Evolutionary conservation across 2,797 vertebrate species (phyloP).

Genomic region (Carcharodon carcharias): DNA sequence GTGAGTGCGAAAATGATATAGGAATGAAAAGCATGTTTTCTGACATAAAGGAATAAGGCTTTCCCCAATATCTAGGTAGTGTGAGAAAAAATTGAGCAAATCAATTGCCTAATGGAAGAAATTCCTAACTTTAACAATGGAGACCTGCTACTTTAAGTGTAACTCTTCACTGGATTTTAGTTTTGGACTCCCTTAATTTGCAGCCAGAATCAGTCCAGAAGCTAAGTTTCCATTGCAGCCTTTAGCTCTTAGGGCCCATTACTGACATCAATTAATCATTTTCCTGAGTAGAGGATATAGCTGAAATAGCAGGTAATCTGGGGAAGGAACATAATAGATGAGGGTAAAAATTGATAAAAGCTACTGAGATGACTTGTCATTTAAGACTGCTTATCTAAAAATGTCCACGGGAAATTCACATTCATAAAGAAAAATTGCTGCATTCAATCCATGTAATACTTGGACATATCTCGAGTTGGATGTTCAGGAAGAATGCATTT

Average conservation of each 20-base stretch:
- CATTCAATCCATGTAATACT: neutral
- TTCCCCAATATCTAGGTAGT: neutral
- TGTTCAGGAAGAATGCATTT: neutral
- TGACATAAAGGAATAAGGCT: neutral
- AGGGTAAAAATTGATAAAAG: neutral
- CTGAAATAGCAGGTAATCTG: neutral
- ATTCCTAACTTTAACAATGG: neutral
- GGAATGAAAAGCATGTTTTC: neutral
- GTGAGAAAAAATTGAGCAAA: neutral
- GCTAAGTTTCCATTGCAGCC: neutral
- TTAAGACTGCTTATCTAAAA: neutral
- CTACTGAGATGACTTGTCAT: neutral
- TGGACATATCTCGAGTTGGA: neutral
- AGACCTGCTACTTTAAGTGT: neutral
- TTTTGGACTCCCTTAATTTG: neutral
- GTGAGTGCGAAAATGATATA: neutral
- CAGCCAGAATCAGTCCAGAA: neutral
- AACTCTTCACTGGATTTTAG: neutral
- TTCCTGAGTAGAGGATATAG: neutral
- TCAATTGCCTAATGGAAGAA: neutral
- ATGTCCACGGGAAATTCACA: neutral
- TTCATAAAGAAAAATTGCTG: neutral
- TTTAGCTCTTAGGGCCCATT: neutral
- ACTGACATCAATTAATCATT: slow-evolving; percentile 2
- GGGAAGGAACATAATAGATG: neutral